Percentiles rank a stretch among this genome's conserved stretches.
Conservation (phyloP, 2,113 vertebrate genomes). For the Equus quagga region DNA sequence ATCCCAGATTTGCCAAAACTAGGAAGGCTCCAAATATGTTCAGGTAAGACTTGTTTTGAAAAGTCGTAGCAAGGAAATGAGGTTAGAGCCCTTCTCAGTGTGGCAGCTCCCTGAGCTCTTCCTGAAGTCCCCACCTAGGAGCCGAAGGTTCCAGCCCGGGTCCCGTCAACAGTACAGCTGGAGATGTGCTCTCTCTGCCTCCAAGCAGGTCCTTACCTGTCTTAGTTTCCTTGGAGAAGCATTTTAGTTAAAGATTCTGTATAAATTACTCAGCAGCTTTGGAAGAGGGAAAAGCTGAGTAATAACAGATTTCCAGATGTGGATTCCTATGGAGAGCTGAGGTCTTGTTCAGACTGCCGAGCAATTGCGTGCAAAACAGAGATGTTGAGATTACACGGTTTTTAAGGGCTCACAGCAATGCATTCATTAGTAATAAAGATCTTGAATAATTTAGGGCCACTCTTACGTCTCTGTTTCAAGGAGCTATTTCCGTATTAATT, state of each 20-base stretch:
- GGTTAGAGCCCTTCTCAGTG: background rate
- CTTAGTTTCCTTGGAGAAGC: slow-evolving; percentile 59
- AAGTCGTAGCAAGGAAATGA: background rate
- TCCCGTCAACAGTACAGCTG: background rate
- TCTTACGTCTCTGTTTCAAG: slow-evolving; percentile 83
- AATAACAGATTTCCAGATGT: slow-evolving; percentile 36
- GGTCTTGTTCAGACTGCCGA: background rate
- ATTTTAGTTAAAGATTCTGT: background rate
- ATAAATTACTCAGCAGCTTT: slow-evolving; percentile 44
- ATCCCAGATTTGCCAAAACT: background rate
- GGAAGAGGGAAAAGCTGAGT: slow-evolving; percentile 55
- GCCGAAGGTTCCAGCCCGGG: background rate
- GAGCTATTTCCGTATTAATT: slow-evolving; percentile 62
- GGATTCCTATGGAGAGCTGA: slow-evolving; percentile 20
- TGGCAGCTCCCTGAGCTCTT: background rate
- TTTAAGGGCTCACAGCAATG: slow-evolving; percentile 69
- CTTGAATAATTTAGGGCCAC: slow-evolving; percentile 87
- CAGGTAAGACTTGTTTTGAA: slow-evolving; percentile 25
- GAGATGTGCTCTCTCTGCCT: background rate
- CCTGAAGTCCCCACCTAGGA: background rate
- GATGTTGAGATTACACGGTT: slow-evolving; percentile 38
- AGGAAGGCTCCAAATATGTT: background rate
- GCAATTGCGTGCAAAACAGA: slow-evolving; percentile 41
- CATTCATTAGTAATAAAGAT: slow-evolving; percentile 88
- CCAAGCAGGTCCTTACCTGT: slow-evolving; percentile 76